These are phyloP conservation scores for Esox lucius DNA, from an alignment of 2,797 vertebrate species.

Conservation along the genomic window DNA sequence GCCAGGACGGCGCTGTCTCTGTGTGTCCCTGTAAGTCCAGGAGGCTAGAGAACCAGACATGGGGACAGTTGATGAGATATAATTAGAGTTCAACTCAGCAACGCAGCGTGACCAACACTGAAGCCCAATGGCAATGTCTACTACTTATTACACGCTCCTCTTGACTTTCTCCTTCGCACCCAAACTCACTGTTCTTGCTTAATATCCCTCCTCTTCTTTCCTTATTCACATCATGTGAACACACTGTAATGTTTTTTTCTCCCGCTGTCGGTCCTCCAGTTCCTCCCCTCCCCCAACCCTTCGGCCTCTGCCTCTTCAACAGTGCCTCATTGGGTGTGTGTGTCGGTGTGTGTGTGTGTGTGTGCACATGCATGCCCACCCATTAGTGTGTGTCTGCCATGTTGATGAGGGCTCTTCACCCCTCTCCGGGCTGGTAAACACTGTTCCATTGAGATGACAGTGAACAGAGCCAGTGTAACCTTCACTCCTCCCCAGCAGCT, in stretches of 20 bases:
- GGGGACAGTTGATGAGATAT: conserved; percentile 73
- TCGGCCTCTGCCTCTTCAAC: conserved; percentile 47
- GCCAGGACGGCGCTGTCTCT: conserved; percentile 31
- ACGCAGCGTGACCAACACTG: conserved; percentile 57
- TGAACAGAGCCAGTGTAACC: conserved; percentile 66
- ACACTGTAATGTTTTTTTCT: conserved; percentile 4
- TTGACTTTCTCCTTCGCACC: conserved; percentile 13
- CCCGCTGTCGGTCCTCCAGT: conserved; percentile 3
- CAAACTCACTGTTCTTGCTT: conserved; percentile 6
- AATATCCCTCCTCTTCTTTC: background rate
- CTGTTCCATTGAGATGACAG: conserved; percentile 68
- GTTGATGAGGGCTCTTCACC: conserved; percentile 33
- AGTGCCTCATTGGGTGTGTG: conserved; percentile 46
- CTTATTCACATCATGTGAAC: background rate
- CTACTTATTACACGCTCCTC: conserved; percentile 23
- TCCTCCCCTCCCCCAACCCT: conserved; percentile 35
- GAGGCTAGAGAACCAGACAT: conserved; percentile 62
- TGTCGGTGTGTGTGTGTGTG: conserved; percentile 22
- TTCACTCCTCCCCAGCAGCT: conserved; percentile 17
- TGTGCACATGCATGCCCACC: conserved; percentile 4
- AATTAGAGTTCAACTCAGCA: conserved; percentile 68
- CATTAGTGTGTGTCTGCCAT: conserved; percentile 20
- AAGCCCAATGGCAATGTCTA: conserved; percentile 36
- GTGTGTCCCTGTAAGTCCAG: conserved; percentile 11
- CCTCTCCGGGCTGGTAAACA: conserved; percentile 51